A percentile compares a stretch with the other conserved stretches of the same genome.
Conservation (phyloP, 2,113 vertebrate genomes). For the Triplophysa dalaica region DNA sequence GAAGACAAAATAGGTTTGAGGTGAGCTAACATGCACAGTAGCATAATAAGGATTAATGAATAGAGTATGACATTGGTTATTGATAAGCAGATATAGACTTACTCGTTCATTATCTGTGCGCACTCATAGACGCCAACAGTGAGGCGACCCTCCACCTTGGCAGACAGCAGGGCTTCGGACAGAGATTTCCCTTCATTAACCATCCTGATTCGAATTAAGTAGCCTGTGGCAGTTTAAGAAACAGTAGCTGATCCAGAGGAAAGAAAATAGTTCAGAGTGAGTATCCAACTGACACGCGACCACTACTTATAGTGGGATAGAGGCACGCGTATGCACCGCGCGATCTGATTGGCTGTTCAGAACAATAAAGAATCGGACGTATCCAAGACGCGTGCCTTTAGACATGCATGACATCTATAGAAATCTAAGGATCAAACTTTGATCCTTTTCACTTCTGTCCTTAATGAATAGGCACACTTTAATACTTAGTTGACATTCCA, state of each 20-base stretch:
- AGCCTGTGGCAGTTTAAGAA: constrained; percentile 8
- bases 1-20: constrained; percentile 22
- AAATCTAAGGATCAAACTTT: constrained; percentile 58
- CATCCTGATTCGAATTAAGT: constrained; percentile 69
- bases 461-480: constrained; percentile 22
- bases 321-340: constrained; percentile 62
- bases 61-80: not conserved
- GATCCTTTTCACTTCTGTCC: constrained; percentile 43
- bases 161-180: constrained; percentile 81
- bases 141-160: constrained; percentile 83
- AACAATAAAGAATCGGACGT: constrained; percentile 61
- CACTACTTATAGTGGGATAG: constrained; percentile 63
- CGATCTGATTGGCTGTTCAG: constrained; percentile 67
- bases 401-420: constrained; percentile 60
- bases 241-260: constrained; percentile 24
- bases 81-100: constrained; percentile 66
- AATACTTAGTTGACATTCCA: not conserved
- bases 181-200: constrained; percentile 81
- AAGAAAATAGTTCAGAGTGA: constrained; percentile 45
- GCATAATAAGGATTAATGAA: not conserved
- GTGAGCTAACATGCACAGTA: not conserved
- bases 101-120: constrained; percentile 94
- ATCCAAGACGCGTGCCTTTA: constrained; percentile 68
- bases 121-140: constrained; percentile 93
- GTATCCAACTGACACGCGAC: constrained; percentile 34